phyloP scores from a whole-genome alignment of 2,888 invertebrate species.

The Octodonta nipae region DNA sequence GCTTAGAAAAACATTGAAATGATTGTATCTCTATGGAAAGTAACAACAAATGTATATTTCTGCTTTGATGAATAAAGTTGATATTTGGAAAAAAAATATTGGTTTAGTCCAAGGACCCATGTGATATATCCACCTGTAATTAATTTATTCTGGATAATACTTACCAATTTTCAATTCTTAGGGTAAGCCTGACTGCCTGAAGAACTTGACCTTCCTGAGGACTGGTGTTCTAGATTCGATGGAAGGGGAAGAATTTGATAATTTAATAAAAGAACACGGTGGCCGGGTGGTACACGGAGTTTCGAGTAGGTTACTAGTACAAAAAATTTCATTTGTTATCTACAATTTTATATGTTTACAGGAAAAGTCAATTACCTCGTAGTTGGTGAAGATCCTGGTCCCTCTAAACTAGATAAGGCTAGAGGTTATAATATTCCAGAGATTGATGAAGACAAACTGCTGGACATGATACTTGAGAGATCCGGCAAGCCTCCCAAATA shows the following conservation, averaged over 20 bases:
- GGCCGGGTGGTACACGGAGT: constrained; percentile 62
- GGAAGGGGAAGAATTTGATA: constrained; percentile 65
- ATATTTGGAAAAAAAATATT: no score
- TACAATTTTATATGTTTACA: constrained; percentile 12
- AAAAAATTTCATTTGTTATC: background rate
- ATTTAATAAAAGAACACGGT: constrained; percentile 63
- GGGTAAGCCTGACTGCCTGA: constrained; percentile 60
- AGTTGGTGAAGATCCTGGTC: constrained; percentile 76
- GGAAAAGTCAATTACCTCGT: constrained; percentile 59
- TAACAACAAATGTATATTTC: no score
- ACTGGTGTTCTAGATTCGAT: constrained; percentile 83
- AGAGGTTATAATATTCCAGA: constrained; percentile 54
- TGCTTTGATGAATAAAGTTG: no score
- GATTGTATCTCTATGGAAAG: no score
- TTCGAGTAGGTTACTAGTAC: constrained; percentile 41
- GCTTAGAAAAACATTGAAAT: no score
- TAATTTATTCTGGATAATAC: no score
- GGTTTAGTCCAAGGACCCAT: no score
- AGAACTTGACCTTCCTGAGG: constrained; percentile 56
- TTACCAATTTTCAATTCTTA: no score
- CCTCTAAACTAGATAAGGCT: constrained; percentile 68
- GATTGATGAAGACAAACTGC: constrained; percentile 68
- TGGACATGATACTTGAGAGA: constrained; percentile 58
- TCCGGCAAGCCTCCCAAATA: constrained; percentile 35
- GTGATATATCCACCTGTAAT: no score